Base-by-base conservation (phyloP, 2,113 vertebrate species). In the Zootoca vivipara region DNA sequence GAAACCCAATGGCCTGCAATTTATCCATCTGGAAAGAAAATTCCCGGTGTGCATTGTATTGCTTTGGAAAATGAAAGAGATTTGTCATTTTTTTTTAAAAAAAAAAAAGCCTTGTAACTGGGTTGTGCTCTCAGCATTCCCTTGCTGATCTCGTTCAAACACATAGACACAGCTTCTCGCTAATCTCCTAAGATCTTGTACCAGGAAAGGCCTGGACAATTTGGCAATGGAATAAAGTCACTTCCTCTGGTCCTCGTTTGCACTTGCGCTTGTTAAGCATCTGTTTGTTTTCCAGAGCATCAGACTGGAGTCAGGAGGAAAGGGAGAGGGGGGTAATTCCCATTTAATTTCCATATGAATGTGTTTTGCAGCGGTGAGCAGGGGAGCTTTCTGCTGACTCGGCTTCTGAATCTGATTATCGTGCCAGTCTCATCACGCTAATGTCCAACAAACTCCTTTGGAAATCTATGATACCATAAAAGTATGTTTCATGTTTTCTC, bases 351-450 rank as follows among this genome's bases (percentile, higher is more conserved):
- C 82, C 56, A 2, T 81, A 28, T 64, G 78, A 70, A 90, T 90
- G 64, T 8, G 0, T 92, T 93, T 85, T 88, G 87, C 64, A 92
- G 82, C 73, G 70, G 13, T 18, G 72, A 88, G 16, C 2, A 77
- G 38, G 12, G 69, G 2, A 78, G 0, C 22, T 33, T 65, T 77
- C 28, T 90, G 35, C 7, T 92, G 38, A 67, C 30, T 0, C 0
- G 22, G 5, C 28, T 89, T 78, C 62, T 90, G 18, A 28, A 85
- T 92, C 85, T 86, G 86, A 89, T 85, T 87, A 78, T 83, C 90
- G 89, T 46, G 38, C 42, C 88, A 46, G 26, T 64, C 75, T 13
- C 3, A 30, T 89, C 16, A 33, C 81, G 30, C 6, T 93, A 84
- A 42, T 75, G 64, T 80, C 28, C 69, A 38, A 70, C n/a, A 24